Conservation (phyloP, 2,113 vertebrate species). For the Xiphophorus hellerii region DNA sequence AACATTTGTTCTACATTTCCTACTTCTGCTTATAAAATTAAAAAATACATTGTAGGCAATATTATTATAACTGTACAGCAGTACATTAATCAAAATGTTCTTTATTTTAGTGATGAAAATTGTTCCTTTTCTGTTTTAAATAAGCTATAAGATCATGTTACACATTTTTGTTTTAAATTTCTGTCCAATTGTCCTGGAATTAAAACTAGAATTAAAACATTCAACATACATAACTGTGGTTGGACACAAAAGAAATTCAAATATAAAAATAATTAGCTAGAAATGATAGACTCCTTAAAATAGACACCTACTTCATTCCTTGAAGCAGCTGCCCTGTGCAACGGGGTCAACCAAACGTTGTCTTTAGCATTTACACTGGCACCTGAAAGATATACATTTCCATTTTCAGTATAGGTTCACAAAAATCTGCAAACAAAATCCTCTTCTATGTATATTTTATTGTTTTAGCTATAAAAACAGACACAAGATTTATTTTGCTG, state of each 20-base stretch:
- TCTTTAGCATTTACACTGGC: constrained; percentile 97
- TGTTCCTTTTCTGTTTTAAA: neutral
- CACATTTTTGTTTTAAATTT: no score
- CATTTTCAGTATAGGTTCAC: neutral
- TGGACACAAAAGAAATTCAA: constrained; percentile 5
- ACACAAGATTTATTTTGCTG: neutral
- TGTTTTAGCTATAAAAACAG: no score
- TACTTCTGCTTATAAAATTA: no score
- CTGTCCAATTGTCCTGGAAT: neutral
- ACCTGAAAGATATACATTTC: constrained; percentile 76
- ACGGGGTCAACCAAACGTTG: constrained; percentile 92
- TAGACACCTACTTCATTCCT: constrained; percentile 87
- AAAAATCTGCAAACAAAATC: neutral
- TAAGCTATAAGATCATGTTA: no score
- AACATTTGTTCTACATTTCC: no score
- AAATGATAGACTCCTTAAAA: constrained; percentile 18
- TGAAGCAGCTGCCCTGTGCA: constrained; percentile 93
- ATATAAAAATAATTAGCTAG: constrained; percentile 6
- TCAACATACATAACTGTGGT: neutral
- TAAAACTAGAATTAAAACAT: neutral
- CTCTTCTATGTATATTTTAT: neutral
- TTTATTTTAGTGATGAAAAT: neutral
- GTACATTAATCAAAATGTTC: no score
- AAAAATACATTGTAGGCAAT: neutral
- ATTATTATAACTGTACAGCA: no score